These are phyloP conservation scores for Meda fulgida DNA, from an alignment of 2,797 vertebrate genomes.

Conservation along the genomic window DNA sequence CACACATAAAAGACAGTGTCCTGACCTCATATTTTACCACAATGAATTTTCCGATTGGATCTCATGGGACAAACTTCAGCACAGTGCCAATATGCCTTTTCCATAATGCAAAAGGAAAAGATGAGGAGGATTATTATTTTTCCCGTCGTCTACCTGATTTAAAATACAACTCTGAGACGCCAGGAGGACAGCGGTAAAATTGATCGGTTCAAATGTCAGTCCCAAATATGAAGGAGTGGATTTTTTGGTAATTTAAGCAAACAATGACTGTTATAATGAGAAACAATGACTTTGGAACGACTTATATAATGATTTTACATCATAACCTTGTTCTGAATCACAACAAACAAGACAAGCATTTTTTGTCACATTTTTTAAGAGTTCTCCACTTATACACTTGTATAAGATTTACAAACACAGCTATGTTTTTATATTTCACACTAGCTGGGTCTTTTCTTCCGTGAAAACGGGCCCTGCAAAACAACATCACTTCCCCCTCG, in stretches of 20 bases:
- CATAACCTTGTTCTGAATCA: not conserved
- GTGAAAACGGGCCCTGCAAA: constrained; percentile 60
- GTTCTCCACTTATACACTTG: constrained; percentile 10
- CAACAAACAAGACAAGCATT: constrained; percentile 5
- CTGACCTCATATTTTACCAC: constrained; percentile 36
- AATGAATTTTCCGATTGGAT: constrained; percentile 48
- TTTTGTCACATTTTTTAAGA: not conserved
- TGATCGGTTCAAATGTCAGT: constrained; percentile 16
- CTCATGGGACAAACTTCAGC: constrained; percentile 37
- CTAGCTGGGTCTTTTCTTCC: constrained; percentile 68
- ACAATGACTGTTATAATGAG: not conserved
- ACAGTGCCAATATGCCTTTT: constrained; percentile 47
- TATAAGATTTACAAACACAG: constrained; percentile 21
- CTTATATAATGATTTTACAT: not conserved
- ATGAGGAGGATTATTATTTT: constrained; percentile 47
- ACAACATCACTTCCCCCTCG: constrained; percentile 69
- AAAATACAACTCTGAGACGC: constrained; percentile 29
- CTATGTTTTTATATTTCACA: constrained; percentile 52
- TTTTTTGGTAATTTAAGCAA: too few relatives aligned
- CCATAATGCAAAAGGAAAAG: constrained; percentile 42
- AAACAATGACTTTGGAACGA: not conserved
- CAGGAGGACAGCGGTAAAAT: constrained; percentile 2
- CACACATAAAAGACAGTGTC: constrained; percentile 3
- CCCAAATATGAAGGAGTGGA: constrained; percentile 10
- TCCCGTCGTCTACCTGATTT: constrained; percentile 29